Evolutionary conservation across 2,888 invertebrate genomes (phyloP), one percentile per base, ranked within the genome.

Genomic region (Polyommatus iphigenia): DNA sequence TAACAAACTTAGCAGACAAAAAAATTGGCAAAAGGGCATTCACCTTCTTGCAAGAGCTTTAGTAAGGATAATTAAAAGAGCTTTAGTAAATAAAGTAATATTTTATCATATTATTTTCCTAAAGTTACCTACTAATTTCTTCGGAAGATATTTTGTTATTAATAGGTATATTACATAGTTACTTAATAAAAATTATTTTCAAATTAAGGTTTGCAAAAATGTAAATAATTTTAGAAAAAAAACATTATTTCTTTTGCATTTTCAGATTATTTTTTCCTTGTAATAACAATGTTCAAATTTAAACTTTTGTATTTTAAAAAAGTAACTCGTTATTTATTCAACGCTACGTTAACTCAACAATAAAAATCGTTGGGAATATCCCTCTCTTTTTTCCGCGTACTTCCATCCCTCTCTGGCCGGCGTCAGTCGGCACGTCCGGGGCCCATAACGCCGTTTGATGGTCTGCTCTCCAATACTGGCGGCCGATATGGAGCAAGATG

Each of bases 401-500:
- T 82, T 85, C 87, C 83, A 84, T 92, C 93, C 87, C 88, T 87
- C 82, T 91, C 89, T 79, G 82, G 81, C 85, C 85, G 87, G 82
- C 86, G 86, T 87, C 89, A 87, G 87, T 81, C 90, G 87, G 91
- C 93, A 93, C 94, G 93, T 92, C 93, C 93, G 91, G 90, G 90
- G 91, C 90, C 90, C 88, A 92, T 93, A 93, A 93, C 93, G 86
- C 81, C 89, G 91, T 94, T 94, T 94, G 94, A 94, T 94, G 94
- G 88, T 94, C 94, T 93, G 91, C 93, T 92, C 94, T 93, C 94
- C 94, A 94, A 94, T 94, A 90, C 94, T 92, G 89, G 92, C 85
- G 78, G 92, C 83, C 90, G 90, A 88, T 91, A 91, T 92, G 90
- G 89, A 89, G 86, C 89, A 89, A 93, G 93, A 92, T 91, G 91